These are phyloP conservation scores for Drosophila multiciliata DNA, from an alignment of 2,888 invertebrate species.

Conservation along the genomic window DNA sequence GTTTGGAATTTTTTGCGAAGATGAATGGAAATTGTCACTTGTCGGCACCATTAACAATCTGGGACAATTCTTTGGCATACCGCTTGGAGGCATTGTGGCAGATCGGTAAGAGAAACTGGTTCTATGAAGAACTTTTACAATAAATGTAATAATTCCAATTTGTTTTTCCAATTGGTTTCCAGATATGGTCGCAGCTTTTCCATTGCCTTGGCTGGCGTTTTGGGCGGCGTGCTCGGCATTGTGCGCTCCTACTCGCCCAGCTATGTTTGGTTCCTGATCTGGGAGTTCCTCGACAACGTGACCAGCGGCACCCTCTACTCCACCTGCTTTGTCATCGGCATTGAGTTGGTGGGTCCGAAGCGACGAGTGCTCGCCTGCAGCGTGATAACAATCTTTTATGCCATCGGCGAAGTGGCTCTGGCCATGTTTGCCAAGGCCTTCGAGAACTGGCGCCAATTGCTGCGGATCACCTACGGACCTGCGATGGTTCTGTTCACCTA, in stretches of 20 bases:
- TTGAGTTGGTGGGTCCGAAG: slow-evolving; percentile 91
- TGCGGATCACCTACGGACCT: slow-evolving; percentile 88
- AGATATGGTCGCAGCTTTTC: slow-evolving; percentile 88
- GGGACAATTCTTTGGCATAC: slow-evolving; percentile 90
- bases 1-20: slow-evolving; percentile 82
- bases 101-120: slow-evolving; percentile 87
- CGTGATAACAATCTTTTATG: slow-evolving; percentile 89
- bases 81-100: slow-evolving; percentile 88
- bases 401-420: slow-evolving; percentile 89
- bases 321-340: slow-evolving; percentile 90
- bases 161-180: neutral
- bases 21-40: slow-evolving; percentile 90
- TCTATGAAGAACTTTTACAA: neutral
- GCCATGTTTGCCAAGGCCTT: slow-evolving; percentile 89
- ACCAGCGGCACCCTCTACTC: slow-evolving; percentile 90
- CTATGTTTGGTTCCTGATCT: slow-evolving; percentile 89
- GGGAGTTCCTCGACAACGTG: slow-evolving; percentile 90
- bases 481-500: slow-evolving; percentile 89
- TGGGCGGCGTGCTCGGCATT: slow-evolving; percentile 89
- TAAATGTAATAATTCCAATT: neutral
- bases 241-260: slow-evolving; percentile 89
- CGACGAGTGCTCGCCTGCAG: slow-evolving; percentile 90
- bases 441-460: slow-evolving; percentile 89
- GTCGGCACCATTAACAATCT: slow-evolving; percentile 91
- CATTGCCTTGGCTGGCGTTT: slow-evolving; percentile 86